Evolutionary conservation across 1,140 invertebrate species (phyloP).

Genomic region (Dendroctonus ponderosae): DNA sequence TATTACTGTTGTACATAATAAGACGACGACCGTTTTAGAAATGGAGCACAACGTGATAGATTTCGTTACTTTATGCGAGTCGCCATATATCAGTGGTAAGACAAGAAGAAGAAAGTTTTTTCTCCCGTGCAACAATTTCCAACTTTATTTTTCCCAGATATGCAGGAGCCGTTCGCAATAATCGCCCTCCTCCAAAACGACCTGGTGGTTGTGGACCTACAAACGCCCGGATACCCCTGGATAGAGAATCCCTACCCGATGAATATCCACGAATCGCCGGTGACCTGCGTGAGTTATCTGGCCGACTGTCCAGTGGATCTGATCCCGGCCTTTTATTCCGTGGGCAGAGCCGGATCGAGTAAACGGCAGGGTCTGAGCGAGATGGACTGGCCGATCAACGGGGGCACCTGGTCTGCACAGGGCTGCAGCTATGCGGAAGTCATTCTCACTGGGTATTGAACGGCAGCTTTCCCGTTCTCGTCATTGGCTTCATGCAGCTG

Average conservation of each 20-base stretch:
- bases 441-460: conserved; percentile 83
- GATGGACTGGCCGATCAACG: conserved; percentile 92
- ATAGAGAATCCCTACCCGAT: conserved; percentile 99
- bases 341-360: conserved; percentile 42
- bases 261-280: conserved; percentile 97
- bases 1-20: conserved; percentile 93
- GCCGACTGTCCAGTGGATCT: conserved; percentile 97
- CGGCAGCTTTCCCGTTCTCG: not conserved
- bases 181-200: conserved; percentile 97
- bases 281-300: conserved; percentile 94
- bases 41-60: conserved; percentile 99
- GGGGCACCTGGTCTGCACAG: conserved; percentile 91
- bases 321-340: conserved; percentile 84
- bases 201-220: conserved; percentile 95
- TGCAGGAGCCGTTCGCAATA: conserved; percentile 95
- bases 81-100: conserved; percentile 86
- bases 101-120: conserved; percentile 22
- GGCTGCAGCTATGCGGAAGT: conserved; percentile 96
- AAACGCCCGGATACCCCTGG: conserved; percentile 92
- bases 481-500: not conserved
- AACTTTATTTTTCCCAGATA: conserved; percentile 61
- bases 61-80: conserved; percentile 94
- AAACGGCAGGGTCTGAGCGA: conserved; percentile 85
- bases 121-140: too few relatives aligned
- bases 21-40: conserved; percentile 94